Evolutionary conservation across 2,113 vertebrate species (phyloP).

Genomic region (Rhinoptilus africanus): DNA sequence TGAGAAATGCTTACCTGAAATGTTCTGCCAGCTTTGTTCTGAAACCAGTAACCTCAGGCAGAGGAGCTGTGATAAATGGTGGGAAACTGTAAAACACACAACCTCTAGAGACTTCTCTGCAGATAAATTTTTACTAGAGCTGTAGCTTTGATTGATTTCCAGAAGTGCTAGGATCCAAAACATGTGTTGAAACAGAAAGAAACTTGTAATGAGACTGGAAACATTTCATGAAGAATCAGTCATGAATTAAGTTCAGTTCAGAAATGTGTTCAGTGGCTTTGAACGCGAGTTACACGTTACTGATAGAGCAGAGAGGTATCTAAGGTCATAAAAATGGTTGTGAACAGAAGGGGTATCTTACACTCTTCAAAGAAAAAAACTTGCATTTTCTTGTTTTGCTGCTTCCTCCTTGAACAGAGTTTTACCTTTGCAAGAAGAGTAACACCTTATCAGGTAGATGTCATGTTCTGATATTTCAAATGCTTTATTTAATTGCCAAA

Average conservation of each 20-base stretch:
- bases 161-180: background rate
- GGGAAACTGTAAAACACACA: background rate
- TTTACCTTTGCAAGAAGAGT: background rate
- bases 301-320: background rate
- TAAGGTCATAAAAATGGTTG: background rate
- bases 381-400: background rate
- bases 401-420: background rate
- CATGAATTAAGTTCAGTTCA: background rate
- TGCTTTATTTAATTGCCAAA: background rate
- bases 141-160: slow-evolving; percentile 2
- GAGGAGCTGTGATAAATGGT: background rate
- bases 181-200: background rate
- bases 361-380: background rate
- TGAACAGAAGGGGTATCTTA: background rate
- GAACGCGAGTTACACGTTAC: background rate
- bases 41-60: background rate
- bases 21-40: background rate
- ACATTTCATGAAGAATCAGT: background rate
- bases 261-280: background rate
- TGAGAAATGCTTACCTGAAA: background rate
- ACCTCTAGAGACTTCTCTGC: background rate
- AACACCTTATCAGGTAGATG: background rate
- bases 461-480: background rate
- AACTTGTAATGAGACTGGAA: background rate
- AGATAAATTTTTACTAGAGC: background rate